Evolutionary conservation across 2,113 vertebrate genomes (phyloP), one percentile per base, ranked within the genome.

Genomic region (Orycteropus afer): DNA sequence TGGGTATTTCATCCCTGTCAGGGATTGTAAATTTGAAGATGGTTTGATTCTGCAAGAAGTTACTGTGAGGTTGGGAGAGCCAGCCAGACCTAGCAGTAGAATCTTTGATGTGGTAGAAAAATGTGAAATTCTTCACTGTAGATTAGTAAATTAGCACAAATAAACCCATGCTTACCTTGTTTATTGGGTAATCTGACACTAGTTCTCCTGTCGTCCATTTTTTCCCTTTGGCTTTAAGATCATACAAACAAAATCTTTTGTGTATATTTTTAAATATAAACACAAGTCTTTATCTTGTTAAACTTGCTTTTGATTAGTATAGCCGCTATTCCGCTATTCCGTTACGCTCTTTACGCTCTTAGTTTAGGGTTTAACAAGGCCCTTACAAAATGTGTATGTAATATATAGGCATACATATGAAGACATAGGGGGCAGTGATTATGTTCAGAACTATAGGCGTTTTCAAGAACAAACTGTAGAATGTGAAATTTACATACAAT

Each of bases 301-400:
- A 96, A 97, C 83, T 95, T 94, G 71, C 55, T 65, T 97, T 96
- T 96, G 92, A 95, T 97, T 97, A 97, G 91, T 49, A 95, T 57
- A 93, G 40, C 37, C 89, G 76, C 92, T 96, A 82, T 86, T 96
- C 94, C 93, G 51, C 94, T 91, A 95, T 95, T 91, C 73, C 14
- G n/a, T n/a, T n/a, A n/a, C n/a, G n/a, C n/a, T n/a, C n/a, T n/a
- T n/a, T n/a, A n/a, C n/a, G n/a, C n/a, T n/a, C 69, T 97, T 93
- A 85, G 86, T 55, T 97, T 79, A 29, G 83, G 51, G 77, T 97
- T 93, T 84, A 96, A 80, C 80, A 85, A 95, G 86, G 61, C 12
- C 3, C 5, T 94, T 34, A 42, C 47, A 84, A 95, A 96, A n/a
- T 86, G 17, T 95, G 71, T 37, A 51, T 80, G n/a, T 78, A 77